Base-by-base conservation (phyloP, 2,888 invertebrate species). In the Standfussiana lucernea region DNA sequence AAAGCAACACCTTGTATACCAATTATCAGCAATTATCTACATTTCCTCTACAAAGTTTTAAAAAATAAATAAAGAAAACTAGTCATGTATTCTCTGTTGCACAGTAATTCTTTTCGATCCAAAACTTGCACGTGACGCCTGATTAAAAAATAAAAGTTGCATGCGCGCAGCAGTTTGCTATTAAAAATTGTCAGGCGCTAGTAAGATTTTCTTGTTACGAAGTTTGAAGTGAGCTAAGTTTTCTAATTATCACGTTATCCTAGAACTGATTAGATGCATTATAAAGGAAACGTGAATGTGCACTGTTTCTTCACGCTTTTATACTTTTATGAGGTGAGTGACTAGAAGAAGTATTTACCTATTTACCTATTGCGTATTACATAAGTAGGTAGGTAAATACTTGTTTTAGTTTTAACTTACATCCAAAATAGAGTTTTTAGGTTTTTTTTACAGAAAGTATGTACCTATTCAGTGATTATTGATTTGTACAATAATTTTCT, bases 121-220 rank as follows among this genome's bases (percentile, higher is more conserved):
- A 1, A 45, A 69, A 69, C 40, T 50, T 61, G 64, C 6, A 65
- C 24, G 59, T 73, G 21, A 68, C 73, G 79, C 90, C 91, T 90
- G 74, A 72, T 76, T 65, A 76, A 75, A 80, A 90, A 83, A 88
- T 78, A 77, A 76, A 76, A 85, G 79, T 89, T 89, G 80, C 83
- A 85, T 72, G 67, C 75, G 61, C 66, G 65, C 76, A 74, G 79
- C 72, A 82, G 53, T 90, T 93, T 94, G 95, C 94, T 93, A 91
- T 93, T 90, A 76, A 59, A 89, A 93, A 90, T 73, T 81, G 88
- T 86, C 91, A 95, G 95, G 95, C 95, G 93, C 79, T 85, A n/a
- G 65, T 28, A 11, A 70, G 35, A 64, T 71, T 71, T 77, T 85
- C 81, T 76, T 76, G 68, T 69, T 80, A 64, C 2, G 18, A 62